Conservation (phyloP, 1,140 invertebrate species). For the Papilio polyxenes region DNA sequence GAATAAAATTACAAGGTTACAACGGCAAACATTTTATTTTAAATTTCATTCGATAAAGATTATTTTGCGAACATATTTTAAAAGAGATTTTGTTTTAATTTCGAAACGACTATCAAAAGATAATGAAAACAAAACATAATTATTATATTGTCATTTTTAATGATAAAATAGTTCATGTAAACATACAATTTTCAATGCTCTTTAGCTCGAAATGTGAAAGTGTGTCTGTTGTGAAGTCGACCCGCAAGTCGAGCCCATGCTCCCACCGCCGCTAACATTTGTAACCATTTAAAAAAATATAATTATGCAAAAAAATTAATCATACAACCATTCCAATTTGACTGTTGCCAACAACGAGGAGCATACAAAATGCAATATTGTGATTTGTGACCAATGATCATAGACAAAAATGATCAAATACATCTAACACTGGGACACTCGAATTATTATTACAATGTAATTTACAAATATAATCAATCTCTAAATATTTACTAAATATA, state of each 20-base stretch:
- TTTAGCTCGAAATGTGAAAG: constrained; percentile 11
- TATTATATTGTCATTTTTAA: not conserved
- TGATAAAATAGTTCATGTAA: not conserved
- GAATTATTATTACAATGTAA: constrained; percentile 75
- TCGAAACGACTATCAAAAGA: not conserved
- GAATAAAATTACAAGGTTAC: not conserved
- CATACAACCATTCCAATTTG: constrained; percentile 68
- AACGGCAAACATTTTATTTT: not conserved
- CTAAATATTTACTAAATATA: constrained; percentile 78
- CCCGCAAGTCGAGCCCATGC: constrained; percentile 48
- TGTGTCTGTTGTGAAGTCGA: constrained; percentile 42
- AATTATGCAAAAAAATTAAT: constrained; percentile 68
- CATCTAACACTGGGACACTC: constrained; percentile 71
- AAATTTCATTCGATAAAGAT: not conserved
- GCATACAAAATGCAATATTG: constrained; percentile 74
- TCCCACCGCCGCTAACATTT: constrained; percentile 69
- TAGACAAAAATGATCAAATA: constrained; percentile 71
- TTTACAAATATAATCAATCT: constrained; percentile 80
- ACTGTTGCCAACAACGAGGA: constrained; percentile 62
- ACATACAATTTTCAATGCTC: not conserved
- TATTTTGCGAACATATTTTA: not conserved
- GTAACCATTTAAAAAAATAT: constrained; percentile 64
- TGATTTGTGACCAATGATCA: constrained; percentile 79
- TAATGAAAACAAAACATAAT: not conserved
- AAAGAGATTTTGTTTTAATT: not conserved